phyloP scores from a whole-genome alignment of 2,797 vertebrate genomes.

The Schizothorax lantsangensis region DNA sequence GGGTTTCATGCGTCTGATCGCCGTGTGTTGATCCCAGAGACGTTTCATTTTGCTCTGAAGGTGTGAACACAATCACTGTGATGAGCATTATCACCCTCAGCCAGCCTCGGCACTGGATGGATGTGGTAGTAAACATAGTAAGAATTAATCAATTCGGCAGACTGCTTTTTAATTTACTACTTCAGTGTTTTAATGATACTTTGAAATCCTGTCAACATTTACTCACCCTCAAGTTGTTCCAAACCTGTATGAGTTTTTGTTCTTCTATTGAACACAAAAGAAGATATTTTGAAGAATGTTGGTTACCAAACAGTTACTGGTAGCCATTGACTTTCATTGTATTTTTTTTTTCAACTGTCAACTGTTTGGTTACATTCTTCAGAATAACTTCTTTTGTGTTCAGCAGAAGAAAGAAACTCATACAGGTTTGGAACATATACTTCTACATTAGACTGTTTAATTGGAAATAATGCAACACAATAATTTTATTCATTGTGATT shows the following conservation, averaged over 20 bases:
- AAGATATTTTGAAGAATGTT: not conserved
- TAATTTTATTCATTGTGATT: not conserved
- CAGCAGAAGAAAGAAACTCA: not conserved
- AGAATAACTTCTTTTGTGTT: not conserved
- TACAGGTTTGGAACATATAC: not conserved
- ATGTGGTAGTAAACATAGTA: not conserved
- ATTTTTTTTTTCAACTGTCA: not conserved
- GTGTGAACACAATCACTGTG: conserved; percentile 2
- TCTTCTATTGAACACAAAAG: not conserved
- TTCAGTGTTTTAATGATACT: conserved; percentile 6
- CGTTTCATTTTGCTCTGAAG: conserved; percentile 5
- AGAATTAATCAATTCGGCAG: not conserved
- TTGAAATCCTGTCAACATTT: not conserved
- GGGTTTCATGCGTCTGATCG: conserved; percentile 6
- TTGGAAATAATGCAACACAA: not conserved
- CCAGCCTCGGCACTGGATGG: conserved; percentile 4
- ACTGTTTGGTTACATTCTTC: not conserved
- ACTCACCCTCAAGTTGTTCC: not conserved
- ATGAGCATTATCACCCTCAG: conserved; percentile 12
- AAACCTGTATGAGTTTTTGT: not conserved
- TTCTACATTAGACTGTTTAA: not conserved
- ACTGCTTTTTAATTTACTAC: not conserved
- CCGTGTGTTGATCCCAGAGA: not conserved
- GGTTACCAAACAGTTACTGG: not conserved
- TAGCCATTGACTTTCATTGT: not conserved